Evolutionary conservation across 2,797 vertebrate genomes (phyloP), one percentile per base, ranked within the genome.

Genomic region (Urocyon cinereoargenteus): DNA sequence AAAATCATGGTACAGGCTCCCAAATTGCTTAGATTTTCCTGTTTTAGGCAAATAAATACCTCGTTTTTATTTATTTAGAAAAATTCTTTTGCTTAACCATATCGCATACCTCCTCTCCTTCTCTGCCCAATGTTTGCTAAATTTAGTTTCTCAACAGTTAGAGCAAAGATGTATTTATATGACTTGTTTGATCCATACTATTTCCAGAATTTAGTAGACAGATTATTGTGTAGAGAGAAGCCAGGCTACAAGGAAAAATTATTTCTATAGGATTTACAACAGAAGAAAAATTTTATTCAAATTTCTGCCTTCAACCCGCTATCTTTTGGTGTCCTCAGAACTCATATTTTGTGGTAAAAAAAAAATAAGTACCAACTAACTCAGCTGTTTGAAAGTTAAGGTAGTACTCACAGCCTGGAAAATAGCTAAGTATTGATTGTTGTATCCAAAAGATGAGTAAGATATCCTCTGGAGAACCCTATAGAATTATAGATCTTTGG

Each of bases 51-150:
- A 86, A 70, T 86, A 75, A 66, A 36, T 72, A 61, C 24, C 89
- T 85, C 9, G 51, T 91, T 92, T 91, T 87, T 86, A 72, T 81
- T 96, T 96, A 78, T 73, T 95, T 64, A 73, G 86, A 10, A 28
- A 40, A 15, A 70, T 83, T 79, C 36, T 7, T 86, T 95, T 79
- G 18, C 31, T 95, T 90, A 73, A 91, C 91, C 2, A n/a, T 75
- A 34, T 77, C 6, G 3, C 8, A 61, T 9, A 84, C 6, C 6
- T 90, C 31, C 77, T 77, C 15, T 75, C 19, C 13, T 59, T 73
- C 13, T 73, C 36, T 18, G 59, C 68, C 36, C 55, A 15, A 45
- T 72, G 10, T 34, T 97, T 83, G 28, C 57, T 96, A 81, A 72
- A 73, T 62, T 40, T 87, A 92, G 12, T 91, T 87, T 96, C 84